Base-by-base conservation (phyloP, 2,888 invertebrate genomes). In the Nemotelus nigrinus region DNA sequence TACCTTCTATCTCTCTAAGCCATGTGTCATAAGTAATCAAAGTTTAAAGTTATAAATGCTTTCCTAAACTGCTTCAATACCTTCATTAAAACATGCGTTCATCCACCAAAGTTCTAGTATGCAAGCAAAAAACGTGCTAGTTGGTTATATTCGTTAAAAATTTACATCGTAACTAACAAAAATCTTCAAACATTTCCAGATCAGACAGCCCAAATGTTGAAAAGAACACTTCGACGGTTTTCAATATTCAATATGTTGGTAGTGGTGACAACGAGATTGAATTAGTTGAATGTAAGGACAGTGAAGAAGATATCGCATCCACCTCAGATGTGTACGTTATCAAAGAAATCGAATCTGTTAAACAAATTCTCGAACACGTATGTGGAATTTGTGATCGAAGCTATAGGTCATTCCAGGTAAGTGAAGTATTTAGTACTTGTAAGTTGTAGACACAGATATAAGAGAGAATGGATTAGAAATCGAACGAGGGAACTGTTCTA, bases 301-400 rank as follows among this genome's bases (percentile, higher is more conserved):
- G 41, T 43, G 70, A 60, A 3, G 55, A 64, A 3, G 76, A 78
- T 44, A 5, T 64, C 8, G 63, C 55, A 45, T 41, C 53, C 8
- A 3, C 39, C n/a, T 48, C 55, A 25, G 39, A 47, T 39, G 78
- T 63, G 53, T 50, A 58, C 6, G 48, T 48, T 5, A 68, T 48
- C 43, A 25, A 25, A 25, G 25, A 25, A 25, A 25, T 25, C 25
- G 68, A 78, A 41, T 4, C 45, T 50, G 70, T 76, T 8, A 50
- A 67, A 63, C 72, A 74, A 25, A 83, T 86, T 64, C 81, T 86
- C 3, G 87, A 87, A 77, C 87, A 87, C 79, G 84, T 87, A n/a
- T 87, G 87, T 50, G 86, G 85, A 10, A 87, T 86, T 78, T 87
- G 87, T 79, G 85, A 83, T 77, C 85, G 84, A 78, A 83, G 84